Percentiles rank a stretch among this genome's conserved stretches.
Conservation (phyloP, 2,888 invertebrate genomes). For the Epirrita christyi region DNA sequence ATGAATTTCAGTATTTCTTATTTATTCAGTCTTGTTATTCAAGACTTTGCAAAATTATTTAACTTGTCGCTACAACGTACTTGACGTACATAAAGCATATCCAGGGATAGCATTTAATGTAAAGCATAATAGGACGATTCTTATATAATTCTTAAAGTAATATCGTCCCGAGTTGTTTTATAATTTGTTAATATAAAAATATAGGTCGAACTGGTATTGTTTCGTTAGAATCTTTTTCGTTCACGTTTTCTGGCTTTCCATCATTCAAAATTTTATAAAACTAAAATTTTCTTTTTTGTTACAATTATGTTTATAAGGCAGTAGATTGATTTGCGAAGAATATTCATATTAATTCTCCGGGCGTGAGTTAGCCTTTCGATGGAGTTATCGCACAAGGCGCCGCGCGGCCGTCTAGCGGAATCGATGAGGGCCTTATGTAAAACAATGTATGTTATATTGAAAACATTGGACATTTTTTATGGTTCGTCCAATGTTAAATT, state of each 20-base stretch:
- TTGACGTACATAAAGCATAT: slow-evolving; percentile 34
- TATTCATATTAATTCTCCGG: slow-evolving; percentile 41
- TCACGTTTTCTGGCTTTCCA: slow-evolving; percentile 67
- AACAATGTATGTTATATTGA: slow-evolving; percentile 46
- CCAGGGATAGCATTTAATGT: slow-evolving; percentile 63
- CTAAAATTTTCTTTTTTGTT: slow-evolving; percentile 50
- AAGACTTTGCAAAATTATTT: slow-evolving; percentile 13
- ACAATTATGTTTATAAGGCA: slow-evolving; percentile 39
- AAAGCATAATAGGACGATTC: slow-evolving; percentile 76
- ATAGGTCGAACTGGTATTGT: slow-evolving; percentile 73
- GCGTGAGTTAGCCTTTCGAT: slow-evolving; percentile 47
- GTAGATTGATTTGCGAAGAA: slow-evolving; percentile 44
- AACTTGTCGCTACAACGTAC: slow-evolving; percentile 31
- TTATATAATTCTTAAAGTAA: slow-evolving; percentile 85
- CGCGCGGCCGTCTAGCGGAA: slow-evolving; percentile 39
- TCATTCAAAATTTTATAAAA: slow-evolving; percentile 62
- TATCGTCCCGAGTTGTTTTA: slow-evolving; percentile 81
- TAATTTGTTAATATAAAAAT: slow-evolving; percentile 77
- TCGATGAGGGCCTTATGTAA: slow-evolving; percentile 47
- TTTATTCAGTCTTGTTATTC: slow-evolving; percentile 30
- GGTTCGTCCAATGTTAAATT: slow-evolving; percentile 74
- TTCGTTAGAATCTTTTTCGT: slow-evolving; percentile 74
- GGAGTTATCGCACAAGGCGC: slow-evolving; percentile 39
- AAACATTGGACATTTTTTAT: slow-evolving; percentile 64
- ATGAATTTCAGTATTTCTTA: slow-evolving; percentile 23